phyloP scores from a whole-genome alignment of 2,797 vertebrate genomes.

The Amniataba percoides region DNA sequence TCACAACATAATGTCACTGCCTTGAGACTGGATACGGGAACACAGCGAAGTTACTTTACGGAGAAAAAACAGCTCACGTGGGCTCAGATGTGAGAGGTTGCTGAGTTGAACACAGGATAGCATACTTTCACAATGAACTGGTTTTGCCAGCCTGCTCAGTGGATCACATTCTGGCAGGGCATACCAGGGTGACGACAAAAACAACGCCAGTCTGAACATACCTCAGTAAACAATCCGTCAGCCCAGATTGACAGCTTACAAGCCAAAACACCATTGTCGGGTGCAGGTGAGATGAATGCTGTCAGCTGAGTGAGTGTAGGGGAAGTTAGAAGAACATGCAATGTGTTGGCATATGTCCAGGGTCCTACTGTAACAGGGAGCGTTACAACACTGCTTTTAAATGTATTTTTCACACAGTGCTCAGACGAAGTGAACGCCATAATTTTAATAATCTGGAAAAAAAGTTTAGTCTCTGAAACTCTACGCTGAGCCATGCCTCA shows the following conservation, averaged over 20 bases:
- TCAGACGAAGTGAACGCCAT: background rate
- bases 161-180: slow-evolving; percentile 64
- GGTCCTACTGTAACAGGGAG: background rate
- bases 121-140: slow-evolving; percentile 69
- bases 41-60: slow-evolving; percentile 13
- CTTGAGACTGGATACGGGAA: slow-evolving; percentile 38
- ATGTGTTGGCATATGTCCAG: background rate
- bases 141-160: slow-evolving; percentile 80
- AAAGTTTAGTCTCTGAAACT: background rate
- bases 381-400: background rate
- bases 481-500: background rate
- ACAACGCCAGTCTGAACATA: slow-evolving; percentile 37
- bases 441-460: background rate
- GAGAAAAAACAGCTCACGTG: slow-evolving; percentile 35
- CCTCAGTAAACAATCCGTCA: slow-evolving; percentile 43
- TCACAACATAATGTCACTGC: background rate
- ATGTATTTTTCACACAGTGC: background rate
- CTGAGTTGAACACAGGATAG: slow-evolving; percentile 44
- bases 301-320: slow-evolving; percentile 19
- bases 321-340: background rate
- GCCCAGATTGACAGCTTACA: slow-evolving; percentile 23
- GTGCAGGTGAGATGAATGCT: background rate
- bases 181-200: slow-evolving; percentile 53
- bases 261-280: slow-evolving; percentile 12
- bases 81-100: slow-evolving; percentile 17